Evolutionary conservation across 2,113 vertebrate genomes (phyloP).

Genomic region (Echinops telfairi): DNA sequence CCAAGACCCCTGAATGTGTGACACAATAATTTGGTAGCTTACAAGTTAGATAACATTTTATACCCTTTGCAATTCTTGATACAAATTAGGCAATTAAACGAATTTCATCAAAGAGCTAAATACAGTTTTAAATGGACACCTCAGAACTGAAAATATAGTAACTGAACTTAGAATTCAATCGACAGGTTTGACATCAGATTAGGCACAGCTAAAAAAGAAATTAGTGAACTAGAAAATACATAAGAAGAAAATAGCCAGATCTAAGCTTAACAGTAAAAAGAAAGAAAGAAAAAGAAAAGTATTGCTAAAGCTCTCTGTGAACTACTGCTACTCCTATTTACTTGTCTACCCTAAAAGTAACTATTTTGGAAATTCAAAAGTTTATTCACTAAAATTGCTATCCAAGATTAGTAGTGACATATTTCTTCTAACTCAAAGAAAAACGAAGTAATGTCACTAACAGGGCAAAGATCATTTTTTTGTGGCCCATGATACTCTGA

Average conservation of each 20-base stretch:
- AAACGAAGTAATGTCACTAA: slow-evolving; percentile 29
- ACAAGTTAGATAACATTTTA: background rate
- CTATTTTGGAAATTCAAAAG: slow-evolving; percentile 27
- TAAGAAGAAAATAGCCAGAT: background rate
- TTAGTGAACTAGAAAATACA: background rate
- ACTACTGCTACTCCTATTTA: slow-evolving; percentile 14
- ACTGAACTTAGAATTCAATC: slow-evolving; percentile 24
- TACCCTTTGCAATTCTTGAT: background rate
- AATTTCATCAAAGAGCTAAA: slow-evolving; percentile 44
- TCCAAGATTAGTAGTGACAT: slow-evolving; percentile 23
- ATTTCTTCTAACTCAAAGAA: slow-evolving; percentile 41
- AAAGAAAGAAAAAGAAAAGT: slow-evolving; percentile 3
- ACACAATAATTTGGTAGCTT: background rate
- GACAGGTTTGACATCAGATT: background rate
- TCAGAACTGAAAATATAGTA: slow-evolving; percentile 1
- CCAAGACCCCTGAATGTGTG: background rate
- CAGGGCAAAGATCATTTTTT: slow-evolving; percentile 41
- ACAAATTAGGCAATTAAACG: slow-evolving; percentile 25
- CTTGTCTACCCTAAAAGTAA: background rate
- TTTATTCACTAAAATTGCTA: slow-evolving; percentile 35
- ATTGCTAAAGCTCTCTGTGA: background rate
- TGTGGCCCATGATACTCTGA: too few species aligned
- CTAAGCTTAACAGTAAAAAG: background rate
- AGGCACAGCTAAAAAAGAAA: background rate
- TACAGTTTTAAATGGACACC: background rate